Evolutionary conservation across 2,888 invertebrate species (phyloP).

Genomic region (Macropis europaea): DNA sequence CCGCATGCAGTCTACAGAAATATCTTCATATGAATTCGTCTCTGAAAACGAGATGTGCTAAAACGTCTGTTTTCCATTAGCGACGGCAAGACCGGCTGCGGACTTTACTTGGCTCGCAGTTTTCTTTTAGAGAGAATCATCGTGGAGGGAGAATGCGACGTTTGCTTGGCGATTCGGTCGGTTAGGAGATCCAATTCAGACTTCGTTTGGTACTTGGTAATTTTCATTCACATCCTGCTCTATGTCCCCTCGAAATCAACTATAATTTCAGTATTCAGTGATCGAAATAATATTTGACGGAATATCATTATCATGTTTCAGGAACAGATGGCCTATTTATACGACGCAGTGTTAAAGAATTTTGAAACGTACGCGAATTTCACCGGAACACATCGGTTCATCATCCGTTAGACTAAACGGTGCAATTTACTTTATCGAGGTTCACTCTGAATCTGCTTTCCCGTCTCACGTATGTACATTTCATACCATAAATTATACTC

Average conservation of each 20-base stretch:
- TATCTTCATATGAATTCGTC: background rate
- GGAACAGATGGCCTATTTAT: slow-evolving; percentile 78
- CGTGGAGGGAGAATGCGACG: slow-evolving; percentile 81
- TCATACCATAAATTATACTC: slow-evolving; percentile 13
- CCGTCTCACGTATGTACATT: background rate
- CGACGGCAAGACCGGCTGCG: slow-evolving; percentile 80
- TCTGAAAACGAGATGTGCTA: background rate
- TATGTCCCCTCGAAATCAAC: too few relatives aligned
- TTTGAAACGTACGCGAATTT: slow-evolving; percentile 78
- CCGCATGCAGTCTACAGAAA: background rate
- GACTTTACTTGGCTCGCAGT: slow-evolving; percentile 79
- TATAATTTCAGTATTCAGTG: too few relatives aligned
- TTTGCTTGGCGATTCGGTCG: slow-evolving; percentile 79
- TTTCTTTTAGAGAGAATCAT: slow-evolving; percentile 81
- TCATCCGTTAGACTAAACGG: slow-evolving; percentile 2
- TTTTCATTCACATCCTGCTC: too few relatives aligned
- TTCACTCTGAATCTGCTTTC: background rate
- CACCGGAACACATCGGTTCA: slow-evolving; percentile 15
- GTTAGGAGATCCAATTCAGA: slow-evolving; percentile 79
- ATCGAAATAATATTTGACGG: too few relatives aligned
- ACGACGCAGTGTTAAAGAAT: slow-evolving; percentile 72
- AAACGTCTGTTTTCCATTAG: slow-evolving; percentile 67
- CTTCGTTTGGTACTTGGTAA: slow-evolving; percentile 76
- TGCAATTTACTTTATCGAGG: slow-evolving; percentile 6
- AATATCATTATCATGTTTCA: slow-evolving; percentile 55